These are phyloP conservation scores for Palaemon carinicauda DNA, from an alignment of 1,140 invertebrate genomes.

Conservation along the genomic window DNA sequence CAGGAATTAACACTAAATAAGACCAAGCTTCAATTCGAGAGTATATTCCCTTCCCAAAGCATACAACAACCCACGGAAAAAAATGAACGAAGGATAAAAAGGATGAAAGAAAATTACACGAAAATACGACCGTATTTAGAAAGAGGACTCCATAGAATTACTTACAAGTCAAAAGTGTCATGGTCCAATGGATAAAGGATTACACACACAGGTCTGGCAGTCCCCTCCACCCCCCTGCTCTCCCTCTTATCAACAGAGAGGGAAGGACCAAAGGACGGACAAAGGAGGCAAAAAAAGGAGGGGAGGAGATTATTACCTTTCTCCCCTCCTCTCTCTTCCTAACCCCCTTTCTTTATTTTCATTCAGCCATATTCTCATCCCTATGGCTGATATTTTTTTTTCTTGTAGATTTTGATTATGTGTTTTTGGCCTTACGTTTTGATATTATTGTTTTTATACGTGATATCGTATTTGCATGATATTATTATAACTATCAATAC, in stretches of 20 bases:
- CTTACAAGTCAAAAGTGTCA: no score
- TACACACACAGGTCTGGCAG: not conserved
- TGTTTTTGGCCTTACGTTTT: no score
- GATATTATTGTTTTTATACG: no score
- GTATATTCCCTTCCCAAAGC: not conserved
- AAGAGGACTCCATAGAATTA: no score
- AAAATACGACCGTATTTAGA: no score
- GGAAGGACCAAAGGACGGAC: no score
- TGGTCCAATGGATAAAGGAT: not conserved
- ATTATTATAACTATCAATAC: no score
- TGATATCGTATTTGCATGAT: no score
- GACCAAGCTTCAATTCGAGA: no score
- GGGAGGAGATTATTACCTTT: not conserved
- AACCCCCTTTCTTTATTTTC: not conserved
- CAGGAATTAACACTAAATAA: no score
- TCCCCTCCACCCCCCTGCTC: not conserved
- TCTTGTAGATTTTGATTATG: not conserved
- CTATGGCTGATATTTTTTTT: not conserved
- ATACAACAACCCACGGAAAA: not conserved
- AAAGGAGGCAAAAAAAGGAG: no score
- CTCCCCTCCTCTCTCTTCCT: constrained; percentile 7
- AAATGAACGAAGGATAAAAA: not conserved
- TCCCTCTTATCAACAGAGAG: not conserved
- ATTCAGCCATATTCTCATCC: not conserved
- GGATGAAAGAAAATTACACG: no score